Base-by-base conservation (phyloP, 2,888 invertebrate species). In the Serrognathus titanus region DNA sequence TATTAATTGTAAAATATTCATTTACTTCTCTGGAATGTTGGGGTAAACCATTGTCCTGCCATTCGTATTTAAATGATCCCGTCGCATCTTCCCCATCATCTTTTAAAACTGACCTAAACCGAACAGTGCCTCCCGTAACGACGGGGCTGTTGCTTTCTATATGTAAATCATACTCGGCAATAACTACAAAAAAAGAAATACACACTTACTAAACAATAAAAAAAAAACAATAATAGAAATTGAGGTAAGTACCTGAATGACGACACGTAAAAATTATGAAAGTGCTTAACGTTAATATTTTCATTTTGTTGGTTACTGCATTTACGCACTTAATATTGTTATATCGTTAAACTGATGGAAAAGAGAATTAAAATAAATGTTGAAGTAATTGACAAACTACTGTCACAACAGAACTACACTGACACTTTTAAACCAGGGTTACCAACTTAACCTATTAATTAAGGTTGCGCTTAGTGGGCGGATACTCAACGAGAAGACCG, bases 111-210 rank as follows among this genome's bases (percentile, higher is more conserved):
- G 87, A 88, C 62, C 76, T 83, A 70, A 92, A 88, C 61, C 85
- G 86, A 41, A 91, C 81, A 51, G 83, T 85, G 3, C 87, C 86
- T 16, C 91, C 92, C 52, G 84, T 77, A 11, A 91, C 85, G n/a
- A 86, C 83, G 47, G 88, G 87, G 7, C 86, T 85, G 75, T 88
- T 82, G 60, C 82, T 82, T 9, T 78, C 77, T 60, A 91, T 72
- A 53, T 76, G 74, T 46, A 89, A 79, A 63, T 70, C 57, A 63
- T 78, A 80, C 41, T 67, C 66, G 35, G 58, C 59, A 48, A 36
- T 16, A 20, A 36, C 13, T 45, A 36, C 16, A 46, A 37, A 46
- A 5, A 51, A 41, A 11, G 11, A 35, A 8, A 8, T 52, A 46
- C 16, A 24, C 10, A 45, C 3, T 10, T 16, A 10, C 16, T 3